Evolutionary conservation across 2,113 vertebrate genomes (phyloP), one percentile per base, ranked within the genome.

Genomic region (Ranitomeya imitator): DNA sequence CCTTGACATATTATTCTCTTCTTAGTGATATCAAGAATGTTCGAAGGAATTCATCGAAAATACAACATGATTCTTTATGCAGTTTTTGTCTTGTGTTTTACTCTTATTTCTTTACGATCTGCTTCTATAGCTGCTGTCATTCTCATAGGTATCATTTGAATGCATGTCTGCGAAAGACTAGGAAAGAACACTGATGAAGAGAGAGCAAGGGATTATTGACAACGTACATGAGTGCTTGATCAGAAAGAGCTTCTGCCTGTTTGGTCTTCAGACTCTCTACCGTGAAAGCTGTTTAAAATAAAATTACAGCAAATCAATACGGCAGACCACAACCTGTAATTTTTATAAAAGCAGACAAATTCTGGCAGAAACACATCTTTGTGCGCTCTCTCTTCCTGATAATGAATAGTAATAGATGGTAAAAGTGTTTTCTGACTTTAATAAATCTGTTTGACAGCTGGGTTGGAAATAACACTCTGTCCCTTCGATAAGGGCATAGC

Each of bases 361-460:
- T 63, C 37, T 37, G 12, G 69, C n/a, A 67, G 23, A 84, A 69
- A 54, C 45, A 78, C 13, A 55, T 89, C 67, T 67, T 85, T 31
- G 26, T 79, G 87, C 31, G 52, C 74, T 69, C 23, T 51, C 11
- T 85, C 19, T 9, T 79, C 60, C 55, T 51, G 31, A 76, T 85
- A 67, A 79, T 84, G 73, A 89, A 89, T 89, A 18, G 60, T 85
- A 85, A 85, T 84, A 63, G 81, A 52, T 63, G 45, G 60, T 73
- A 88, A 78, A 89, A 79, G 73, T 67, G 80, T 78, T 79, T 87
- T 85, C 55, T 21, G 81, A 85, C 55, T 78, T 89, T 89, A 84
- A 65, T 85, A 88, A 88, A 89, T 85, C 73, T 78, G 73, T 12
- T 77, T 79, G 87, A 89, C 87, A 79, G 81, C 54, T 57, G 73